These are phyloP conservation scores for Hydractinia symbiolongicarpus DNA, from an alignment of 30 jellyfish, hydroid and myxozoan species.

Conservation along the genomic window DNA sequence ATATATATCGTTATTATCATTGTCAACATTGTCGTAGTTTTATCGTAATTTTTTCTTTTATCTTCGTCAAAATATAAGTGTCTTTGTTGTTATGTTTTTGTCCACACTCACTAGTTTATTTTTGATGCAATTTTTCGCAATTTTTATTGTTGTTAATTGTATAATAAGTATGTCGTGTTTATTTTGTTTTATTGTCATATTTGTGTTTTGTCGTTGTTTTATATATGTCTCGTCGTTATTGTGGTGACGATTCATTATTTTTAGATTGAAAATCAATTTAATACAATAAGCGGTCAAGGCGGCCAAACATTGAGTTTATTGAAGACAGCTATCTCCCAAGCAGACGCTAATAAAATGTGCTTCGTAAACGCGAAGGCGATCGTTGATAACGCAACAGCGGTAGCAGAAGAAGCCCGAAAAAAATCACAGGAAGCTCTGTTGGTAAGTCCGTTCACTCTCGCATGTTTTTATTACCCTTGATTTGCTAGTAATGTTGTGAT, in stretches of 20 bases:
- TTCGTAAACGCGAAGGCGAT: constrained; percentile 57
- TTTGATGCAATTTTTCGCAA: no score
- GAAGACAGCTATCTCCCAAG: constrained; percentile 60
- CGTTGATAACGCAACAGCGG: constrained; percentile 63
- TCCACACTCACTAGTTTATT: no score
- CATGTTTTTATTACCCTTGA: background rate
- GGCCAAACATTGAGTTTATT: constrained; percentile 43
- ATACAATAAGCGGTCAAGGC: constrained; percentile 43
- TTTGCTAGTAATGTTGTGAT: no score
- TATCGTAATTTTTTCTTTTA: no score
- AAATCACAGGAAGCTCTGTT: constrained; percentile 45
- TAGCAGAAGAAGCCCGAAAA: constrained; percentile 57
- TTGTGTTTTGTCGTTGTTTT: no score
- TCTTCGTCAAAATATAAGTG: no score
- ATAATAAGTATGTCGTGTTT: no score
- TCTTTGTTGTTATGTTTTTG: no score
- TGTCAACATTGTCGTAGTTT: no score
- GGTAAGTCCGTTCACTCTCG: constrained; percentile 39
- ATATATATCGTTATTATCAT: background rate
- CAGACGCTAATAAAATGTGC: constrained; percentile 71
- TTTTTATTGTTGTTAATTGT: no score
- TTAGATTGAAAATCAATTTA: constrained; percentile 48
- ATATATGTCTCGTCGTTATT: background rate
- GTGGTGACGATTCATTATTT: background rate
- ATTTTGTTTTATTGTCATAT: no score